Conservation (phyloP, 2,113 vertebrate genomes). For the Gorilla gorilla region DNA sequence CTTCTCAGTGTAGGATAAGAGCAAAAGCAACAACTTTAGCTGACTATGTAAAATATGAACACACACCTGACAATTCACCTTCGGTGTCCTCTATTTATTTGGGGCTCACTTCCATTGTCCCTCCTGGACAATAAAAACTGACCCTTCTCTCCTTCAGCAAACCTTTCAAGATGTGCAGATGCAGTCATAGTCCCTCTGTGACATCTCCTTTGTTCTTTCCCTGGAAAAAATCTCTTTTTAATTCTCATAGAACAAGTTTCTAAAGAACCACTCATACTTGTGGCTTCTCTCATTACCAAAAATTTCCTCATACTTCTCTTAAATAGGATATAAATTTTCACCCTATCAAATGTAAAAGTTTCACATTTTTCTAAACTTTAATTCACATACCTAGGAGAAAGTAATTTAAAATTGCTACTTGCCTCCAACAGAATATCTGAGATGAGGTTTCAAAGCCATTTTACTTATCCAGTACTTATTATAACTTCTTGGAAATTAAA, state of each 20-base stretch:
- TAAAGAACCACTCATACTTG: slow-evolving; percentile 43
- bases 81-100: not conserved
- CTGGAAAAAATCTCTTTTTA: slow-evolving; percentile 30
- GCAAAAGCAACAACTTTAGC: not conserved
- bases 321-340: slow-evolving; percentile 40
- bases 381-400: slow-evolving; percentile 38
- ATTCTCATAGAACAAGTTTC: slow-evolving; percentile 19
- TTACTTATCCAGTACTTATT: not conserved
- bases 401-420: not conserved
- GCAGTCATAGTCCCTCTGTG: not conserved
- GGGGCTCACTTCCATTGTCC: not conserved
- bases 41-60: not conserved
- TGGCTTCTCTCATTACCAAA: slow-evolving; percentile 36
- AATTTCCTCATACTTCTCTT: slow-evolving; percentile 41
- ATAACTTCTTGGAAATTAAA: not conserved
- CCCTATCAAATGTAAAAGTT: slow-evolving; percentile 43
- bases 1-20: not conserved
- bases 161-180: not conserved
- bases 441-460: slow-evolving; percentile 8
- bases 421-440: not conserved
- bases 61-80: not conserved
- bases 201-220: not conserved
- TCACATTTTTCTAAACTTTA: slow-evolving; percentile 47
- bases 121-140: slow-evolving; percentile 37
- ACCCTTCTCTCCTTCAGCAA: not conserved